phyloP scores from a whole-genome alignment of 2,113 vertebrate genomes.

The Lichenostomus cassidix region DNA sequence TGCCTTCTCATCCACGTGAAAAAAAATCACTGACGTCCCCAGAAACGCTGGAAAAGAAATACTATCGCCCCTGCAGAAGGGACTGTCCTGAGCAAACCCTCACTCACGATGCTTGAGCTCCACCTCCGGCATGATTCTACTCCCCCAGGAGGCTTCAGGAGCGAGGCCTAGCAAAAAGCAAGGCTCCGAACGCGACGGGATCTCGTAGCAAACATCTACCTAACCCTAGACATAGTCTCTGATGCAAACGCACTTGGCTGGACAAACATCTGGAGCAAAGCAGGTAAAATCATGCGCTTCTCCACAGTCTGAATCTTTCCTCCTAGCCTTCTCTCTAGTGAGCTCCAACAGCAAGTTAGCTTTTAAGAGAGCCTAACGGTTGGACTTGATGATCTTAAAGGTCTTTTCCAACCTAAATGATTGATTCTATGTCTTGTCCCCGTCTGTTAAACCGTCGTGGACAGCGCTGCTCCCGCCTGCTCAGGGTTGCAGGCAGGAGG shows the following conservation, averaged over 20 bases:
- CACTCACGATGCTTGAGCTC: neutral
- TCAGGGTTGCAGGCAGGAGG: rapidly evolving
- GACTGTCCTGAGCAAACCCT: neutral
- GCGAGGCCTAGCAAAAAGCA: neutral
- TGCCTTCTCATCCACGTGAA: rapidly evolving
- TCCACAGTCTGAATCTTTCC: neutral
- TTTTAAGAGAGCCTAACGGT: neutral
- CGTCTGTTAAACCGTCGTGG: rapidly evolving
- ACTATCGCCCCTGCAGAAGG: rapidly evolving
- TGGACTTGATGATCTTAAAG: neutral
- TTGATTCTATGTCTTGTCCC: neutral
- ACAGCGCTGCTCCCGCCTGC: neutral
- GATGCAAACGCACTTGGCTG: neutral
- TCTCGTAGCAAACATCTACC: too few relatives aligned
- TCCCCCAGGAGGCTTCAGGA: neutral
- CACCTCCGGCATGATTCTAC: neutral
- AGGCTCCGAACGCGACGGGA: neutral
- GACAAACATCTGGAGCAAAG: neutral
- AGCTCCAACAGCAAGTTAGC: neutral
- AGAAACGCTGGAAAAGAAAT: rapidly evolving
- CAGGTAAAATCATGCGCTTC: neutral
- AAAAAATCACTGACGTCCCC: neutral
- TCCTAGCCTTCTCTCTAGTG: neutral
- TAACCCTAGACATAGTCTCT: neutral
- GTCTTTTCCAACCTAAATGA: neutral